A percentile compares a stretch with the other conserved stretches of the same genome.
These are phyloP conservation scores for Amphiura filiformis DNA, from an alignment of 35 echinoderm and acorn worm genomes.

Conservation along the genomic window DNA sequence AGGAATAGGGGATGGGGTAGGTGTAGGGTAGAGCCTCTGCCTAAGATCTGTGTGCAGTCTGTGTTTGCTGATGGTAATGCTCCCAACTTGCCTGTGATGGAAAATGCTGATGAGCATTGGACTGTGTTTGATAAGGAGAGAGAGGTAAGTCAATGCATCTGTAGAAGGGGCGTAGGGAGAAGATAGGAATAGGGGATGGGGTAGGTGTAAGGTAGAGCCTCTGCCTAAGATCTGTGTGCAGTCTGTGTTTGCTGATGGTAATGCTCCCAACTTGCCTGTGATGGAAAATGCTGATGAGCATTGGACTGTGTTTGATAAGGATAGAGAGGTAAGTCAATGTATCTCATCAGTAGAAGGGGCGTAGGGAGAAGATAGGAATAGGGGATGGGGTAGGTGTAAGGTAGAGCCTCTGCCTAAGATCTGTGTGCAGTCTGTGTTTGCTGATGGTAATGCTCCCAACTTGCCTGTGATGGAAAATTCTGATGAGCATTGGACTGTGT, in stretches of 20 bases:
- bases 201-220: too few relatives aligned
- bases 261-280: slow-evolving; percentile 26
- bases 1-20: background rate
- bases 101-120: slow-evolving; percentile 40
- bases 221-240: slow-evolving; percentile 80
- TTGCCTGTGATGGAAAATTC: background rate
- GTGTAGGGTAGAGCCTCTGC: too few relatives aligned
- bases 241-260: slow-evolving; percentile 85
- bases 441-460: background rate
- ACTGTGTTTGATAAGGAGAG: slow-evolving; percentile 90
- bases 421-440: slow-evolving; percentile 26
- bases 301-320: slow-evolving; percentile 83
- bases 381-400: too few relatives aligned
- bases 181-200: background rate
- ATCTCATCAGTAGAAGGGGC: too few relatives aligned
- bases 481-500: slow-evolving; percentile 33
- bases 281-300: slow-evolving; percentile 42
- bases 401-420: slow-evolving; percentile 84
- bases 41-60: slow-evolving; percentile 80
- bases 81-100: slow-evolving; percentile 32
- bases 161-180: too few relatives aligned
- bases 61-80: slow-evolving; percentile 76
- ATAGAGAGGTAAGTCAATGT: slow-evolving; percentile 75
- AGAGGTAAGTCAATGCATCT: slow-evolving; percentile 74
- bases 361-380: background rate